Conservation (phyloP, 2,888 invertebrate species). For the Elmis aenea region DNA sequence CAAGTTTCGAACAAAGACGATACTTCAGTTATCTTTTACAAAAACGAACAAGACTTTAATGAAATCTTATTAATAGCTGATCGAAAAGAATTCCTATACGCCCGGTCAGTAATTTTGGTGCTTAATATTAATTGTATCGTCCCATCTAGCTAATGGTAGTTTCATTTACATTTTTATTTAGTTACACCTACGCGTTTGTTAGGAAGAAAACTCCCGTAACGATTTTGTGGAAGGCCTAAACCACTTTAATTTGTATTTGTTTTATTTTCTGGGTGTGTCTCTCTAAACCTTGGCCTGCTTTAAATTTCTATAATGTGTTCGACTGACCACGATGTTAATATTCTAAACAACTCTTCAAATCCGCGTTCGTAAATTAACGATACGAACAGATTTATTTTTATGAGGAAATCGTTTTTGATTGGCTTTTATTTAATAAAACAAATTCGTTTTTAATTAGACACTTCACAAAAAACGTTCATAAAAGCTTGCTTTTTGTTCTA, state of each 20-base stretch:
- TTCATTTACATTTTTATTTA: slow-evolving; percentile 6
- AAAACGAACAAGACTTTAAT: too few species aligned
- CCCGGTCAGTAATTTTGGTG: too few species aligned
- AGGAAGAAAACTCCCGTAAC: slow-evolving; percentile 14
- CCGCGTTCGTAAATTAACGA: slow-evolving; percentile 4
- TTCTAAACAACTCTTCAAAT: slow-evolving; percentile 7
- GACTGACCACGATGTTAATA: slow-evolving; percentile 14
- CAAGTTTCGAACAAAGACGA: too few species aligned
- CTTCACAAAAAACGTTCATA: too few species aligned
- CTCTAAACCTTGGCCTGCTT: slow-evolving; percentile 12
- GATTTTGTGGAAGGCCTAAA: slow-evolving; percentile 6
- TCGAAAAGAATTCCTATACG: too few species aligned
- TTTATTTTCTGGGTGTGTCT: slow-evolving; percentile 9
- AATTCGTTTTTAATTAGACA: too few species aligned
- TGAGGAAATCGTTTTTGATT: background rate
- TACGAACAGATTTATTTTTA: background rate
- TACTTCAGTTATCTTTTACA: too few species aligned
- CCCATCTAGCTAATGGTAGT: too few species aligned
- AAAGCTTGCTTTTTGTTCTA: too few species aligned
- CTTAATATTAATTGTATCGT: too few species aligned
- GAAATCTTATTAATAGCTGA: too few species aligned
- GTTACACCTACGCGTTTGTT: slow-evolving; percentile 8
- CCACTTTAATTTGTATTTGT: slow-evolving; percentile 6
- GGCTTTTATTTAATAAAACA: background rate
- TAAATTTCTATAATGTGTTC: slow-evolving; percentile 13